Percentiles rank a stretch among this genome's conserved stretches.
Evolutionary conservation across 2,113 vertebrate species (phyloP).

Genomic region (Sander lucioperca): DNA sequence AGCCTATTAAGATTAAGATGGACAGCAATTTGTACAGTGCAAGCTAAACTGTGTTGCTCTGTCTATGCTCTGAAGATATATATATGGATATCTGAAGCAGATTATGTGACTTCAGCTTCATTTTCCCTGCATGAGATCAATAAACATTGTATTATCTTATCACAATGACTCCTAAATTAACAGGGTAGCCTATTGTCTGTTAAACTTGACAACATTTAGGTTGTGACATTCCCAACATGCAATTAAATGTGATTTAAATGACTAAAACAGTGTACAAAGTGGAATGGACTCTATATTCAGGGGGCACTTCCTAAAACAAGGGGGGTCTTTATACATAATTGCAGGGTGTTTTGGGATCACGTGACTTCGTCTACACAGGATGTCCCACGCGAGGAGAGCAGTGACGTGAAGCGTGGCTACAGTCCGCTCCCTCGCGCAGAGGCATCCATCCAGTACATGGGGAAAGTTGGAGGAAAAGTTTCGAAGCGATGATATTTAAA

Average conservation of each 20-base stretch:
- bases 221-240: neutral
- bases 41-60: neutral
- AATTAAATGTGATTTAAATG: neutral
- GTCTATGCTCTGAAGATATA: neutral
- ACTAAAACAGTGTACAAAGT: neutral
- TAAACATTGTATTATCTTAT: neutral
- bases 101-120: neutral
- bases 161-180: neutral
- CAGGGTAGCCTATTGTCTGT: neutral
- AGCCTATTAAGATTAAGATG: neutral
- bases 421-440: constrained; percentile 14
- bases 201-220: neutral
- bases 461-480: constrained; percentile 55
- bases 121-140: neutral
- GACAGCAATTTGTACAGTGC: neutral
- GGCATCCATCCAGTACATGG: neutral
- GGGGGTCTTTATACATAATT: constrained; percentile 16
- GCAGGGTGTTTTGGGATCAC: constrained; percentile 55
- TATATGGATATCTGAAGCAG: neutral
- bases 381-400: constrained; percentile 43
- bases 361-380: constrained; percentile 71
- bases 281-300: neutral
- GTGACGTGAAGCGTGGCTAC: constrained; percentile 31
- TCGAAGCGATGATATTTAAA: neutral
- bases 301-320: constrained; percentile 6